Evolutionary conservation across 2,113 vertebrate species (phyloP).

Genomic region (Paradoxurus hermaphroditus): DNA sequence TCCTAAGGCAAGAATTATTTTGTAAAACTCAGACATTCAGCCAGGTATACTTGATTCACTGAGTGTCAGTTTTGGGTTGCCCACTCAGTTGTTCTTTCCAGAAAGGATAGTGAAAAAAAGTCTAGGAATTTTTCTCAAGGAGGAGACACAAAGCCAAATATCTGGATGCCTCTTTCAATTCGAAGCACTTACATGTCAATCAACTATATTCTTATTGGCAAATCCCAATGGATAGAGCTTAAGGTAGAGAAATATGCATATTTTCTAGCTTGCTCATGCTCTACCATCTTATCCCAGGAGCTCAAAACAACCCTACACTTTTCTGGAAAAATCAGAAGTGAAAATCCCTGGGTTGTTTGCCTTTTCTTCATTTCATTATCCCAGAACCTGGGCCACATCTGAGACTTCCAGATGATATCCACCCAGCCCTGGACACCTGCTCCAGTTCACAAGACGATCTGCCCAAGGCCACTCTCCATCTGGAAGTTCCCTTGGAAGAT

Average conservation of each 20-base stretch:
- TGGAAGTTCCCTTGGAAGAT: not conserved
- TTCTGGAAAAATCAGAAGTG: not conserved
- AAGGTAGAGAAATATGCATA: not conserved
- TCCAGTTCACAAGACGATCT: not conserved
- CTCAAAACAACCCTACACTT: not conserved
- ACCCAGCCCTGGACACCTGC: not conserved
- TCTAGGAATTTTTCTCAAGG: not conserved
- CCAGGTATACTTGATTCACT: not conserved
- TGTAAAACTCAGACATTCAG: conserved; percentile 4
- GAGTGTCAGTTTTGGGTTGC: not conserved
- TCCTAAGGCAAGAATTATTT: not conserved
- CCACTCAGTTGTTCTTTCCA: not conserved
- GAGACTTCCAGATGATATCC: not conserved
- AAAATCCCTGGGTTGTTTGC: not conserved
- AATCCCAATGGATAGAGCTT: not conserved
- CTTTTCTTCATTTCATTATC: not conserved
- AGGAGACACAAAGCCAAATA: not conserved
- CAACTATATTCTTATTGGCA: not conserved
- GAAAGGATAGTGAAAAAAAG: not conserved
- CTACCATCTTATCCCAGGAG: not conserved
- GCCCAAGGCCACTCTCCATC: not conserved
- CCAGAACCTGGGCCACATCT: not conserved
- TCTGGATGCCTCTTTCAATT: not conserved
- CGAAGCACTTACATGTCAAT: not conserved
- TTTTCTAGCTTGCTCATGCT: not conserved